Base-by-base conservation (phyloP, 2,888 invertebrate species). In the Aspidiotus destructor region DNA sequence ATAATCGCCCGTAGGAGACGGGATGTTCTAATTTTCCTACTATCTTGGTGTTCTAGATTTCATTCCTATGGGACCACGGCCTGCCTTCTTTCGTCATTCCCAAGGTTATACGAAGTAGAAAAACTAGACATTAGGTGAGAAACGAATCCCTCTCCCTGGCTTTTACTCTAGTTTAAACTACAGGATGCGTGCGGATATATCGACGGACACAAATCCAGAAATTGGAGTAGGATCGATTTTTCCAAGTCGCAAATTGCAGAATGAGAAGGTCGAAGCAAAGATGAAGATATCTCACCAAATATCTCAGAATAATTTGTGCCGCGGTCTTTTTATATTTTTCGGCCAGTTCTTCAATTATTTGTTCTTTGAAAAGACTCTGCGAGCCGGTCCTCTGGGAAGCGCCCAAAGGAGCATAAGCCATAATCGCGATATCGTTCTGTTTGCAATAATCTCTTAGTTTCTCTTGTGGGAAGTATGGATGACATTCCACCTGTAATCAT, bases 381-480 rank as follows among this genome's bases (percentile, higher is more conserved):
- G 86, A 87, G 85, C 87, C 90, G n/a, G 89, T 88, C 70, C 90
- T 81, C 75, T 89, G 89, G 0, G 89, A 89, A 0, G 88, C 88
- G 7, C 90, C 91, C n/a, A 93, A 80, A 0, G 91, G 90, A 41
- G 52, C 53, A 15, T 67, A 67, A 8, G 58, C 67, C 67, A 67
- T 60, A 10, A 67, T 76, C 10, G 79, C 77, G 63, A 93, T 85
- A 60, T 81, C 83, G 16, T 81, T 84, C 0, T 83, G 78, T 71
- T 83, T 82, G 76, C 90, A 87, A 75, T 84, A 87, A 0, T 84
- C 82, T 44, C 85, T 83, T 2, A 92, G 77, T 42, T 85, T 83
- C 52, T 79, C 80, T 75, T 92, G 89, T 71, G 81, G 86, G 68
- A 91, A 78, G 77, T 90, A 89, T 0, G 90, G 88, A 77, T 91